Base-by-base conservation (phyloP, 2,888 invertebrate genomes). In the Pelosia muscerda region DNA sequence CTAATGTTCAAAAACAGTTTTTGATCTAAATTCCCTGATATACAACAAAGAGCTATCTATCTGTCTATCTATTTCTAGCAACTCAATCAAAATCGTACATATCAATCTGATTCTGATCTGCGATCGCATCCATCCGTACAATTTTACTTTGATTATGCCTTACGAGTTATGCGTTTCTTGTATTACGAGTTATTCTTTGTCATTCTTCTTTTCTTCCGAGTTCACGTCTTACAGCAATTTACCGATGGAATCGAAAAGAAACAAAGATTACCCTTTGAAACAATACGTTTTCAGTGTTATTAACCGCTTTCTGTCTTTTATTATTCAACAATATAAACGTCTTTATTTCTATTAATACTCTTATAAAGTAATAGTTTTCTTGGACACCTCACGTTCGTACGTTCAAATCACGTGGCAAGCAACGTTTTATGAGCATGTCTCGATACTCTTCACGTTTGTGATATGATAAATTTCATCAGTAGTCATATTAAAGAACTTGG, bases 391-490 rank as follows among this genome's bases (percentile, higher is more conserved):
- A 49, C 49, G 49, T 49, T 49, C n/a, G 49, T 49, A 9, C 2
- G 49, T 49, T 49, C n/a, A n/a, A 49, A 9, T n/a, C 49, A 49
- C 49, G 49, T 49, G 49, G 8, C 49, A 49, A n/a, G 49, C n/a
- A 49, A 49, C 49, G 49, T 49, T 49, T 49, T 49, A 19, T 49
- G 49, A n/a, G n/a, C 3, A 49, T 38, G 15, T 15, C 49, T 49
- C n/a, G 49, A 49, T 13, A 15, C 4, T 3, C 49, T 19, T 6
- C 49, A n/a, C n/a, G n/a, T 49, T n/a, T 49, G 49, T 49, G 5
- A 49, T 49, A 49, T 49, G 49, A 49, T 49, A 49, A 49, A 49
- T 49, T 49, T 49, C 49, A n/a, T n/a, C 49, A n/a, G n/a, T n/a
- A 49, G n/a, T 3, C 2, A n/a, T 19, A 13, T 15, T 38, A 34